Percentiles rank a stretch among this genome's conserved stretches.
These are phyloP conservation scores for Microlaimidae sp. DNA, from an alignment of 2,888 invertebrate genomes.

Conservation along the genomic window DNA sequence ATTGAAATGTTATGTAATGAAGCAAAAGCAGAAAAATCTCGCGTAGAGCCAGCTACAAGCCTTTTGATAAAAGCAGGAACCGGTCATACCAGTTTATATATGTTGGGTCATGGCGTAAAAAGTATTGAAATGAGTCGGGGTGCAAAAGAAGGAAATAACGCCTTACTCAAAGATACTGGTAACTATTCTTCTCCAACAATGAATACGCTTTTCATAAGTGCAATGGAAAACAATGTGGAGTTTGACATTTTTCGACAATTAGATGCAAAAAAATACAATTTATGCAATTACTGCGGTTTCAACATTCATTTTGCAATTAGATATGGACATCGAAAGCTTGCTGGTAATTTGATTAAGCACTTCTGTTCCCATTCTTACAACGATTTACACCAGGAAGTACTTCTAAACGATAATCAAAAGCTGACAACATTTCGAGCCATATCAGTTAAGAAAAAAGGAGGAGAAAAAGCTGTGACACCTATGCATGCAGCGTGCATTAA, in stretches of 20 bases:
- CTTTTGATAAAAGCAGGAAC: conserved; percentile 29
- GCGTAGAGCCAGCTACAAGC: conserved; percentile 20
- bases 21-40: conserved; percentile 19
- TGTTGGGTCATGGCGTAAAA: conserved; percentile 37
- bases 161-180: conserved; percentile 34
- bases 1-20: too few relatives aligned
- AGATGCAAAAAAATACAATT: neutral
- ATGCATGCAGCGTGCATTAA: conserved; percentile 44
- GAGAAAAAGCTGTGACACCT: conserved; percentile 40
- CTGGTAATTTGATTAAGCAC: conserved; percentile 36
- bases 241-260: neutral
- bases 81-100: conserved; percentile 32
- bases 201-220: neutral
- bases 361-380: conserved; percentile 33
- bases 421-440: conserved; percentile 30
- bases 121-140: conserved; percentile 39
- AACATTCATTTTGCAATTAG: conserved; percentile 11
- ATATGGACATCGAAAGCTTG: conserved; percentile 39
- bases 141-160: conserved; percentile 43
- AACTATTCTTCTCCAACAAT: too few relatives aligned
- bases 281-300: neutral
- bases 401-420: conserved; percentile 36
- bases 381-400: conserved; percentile 38
- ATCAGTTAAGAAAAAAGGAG: conserved; percentile 39
- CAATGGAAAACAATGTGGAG: neutral